phyloP scores from a whole-genome alignment of 1,140 invertebrate species.

The Heliconius hermathena region DNA sequence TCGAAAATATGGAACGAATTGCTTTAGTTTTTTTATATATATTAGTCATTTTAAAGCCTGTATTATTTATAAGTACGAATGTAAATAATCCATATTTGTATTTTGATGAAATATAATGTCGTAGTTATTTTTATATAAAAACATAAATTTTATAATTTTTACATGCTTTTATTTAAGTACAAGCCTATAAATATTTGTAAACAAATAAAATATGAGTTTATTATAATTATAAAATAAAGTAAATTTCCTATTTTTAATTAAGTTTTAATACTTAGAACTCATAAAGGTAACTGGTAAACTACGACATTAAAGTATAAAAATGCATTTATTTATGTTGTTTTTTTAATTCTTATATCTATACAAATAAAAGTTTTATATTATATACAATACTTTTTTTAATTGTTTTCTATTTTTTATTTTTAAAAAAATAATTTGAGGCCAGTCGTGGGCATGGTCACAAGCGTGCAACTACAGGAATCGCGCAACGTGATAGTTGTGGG shows the following conservation, averaged over 20 bases:
- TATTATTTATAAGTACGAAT: not conserved
- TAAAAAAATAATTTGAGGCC: too few relatives aligned
- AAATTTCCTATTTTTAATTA: too few relatives aligned
- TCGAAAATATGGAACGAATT: not conserved
- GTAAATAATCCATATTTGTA: conserved; percentile 4
- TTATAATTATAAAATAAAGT: too few relatives aligned
- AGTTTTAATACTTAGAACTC: too few relatives aligned
- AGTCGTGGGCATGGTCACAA: too few relatives aligned
- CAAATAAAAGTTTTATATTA: conserved; percentile 3
- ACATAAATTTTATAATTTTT: not conserved
- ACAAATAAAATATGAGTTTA: not conserved
- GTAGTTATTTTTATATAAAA: not conserved
- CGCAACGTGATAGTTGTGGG: too few relatives aligned
- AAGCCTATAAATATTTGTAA: not conserved
- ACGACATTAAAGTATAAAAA: not conserved
- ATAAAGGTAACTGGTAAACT: not conserved
- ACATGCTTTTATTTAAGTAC: not conserved
- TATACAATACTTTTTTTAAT: not conserved
- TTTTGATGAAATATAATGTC: not conserved
- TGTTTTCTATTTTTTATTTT: too few relatives aligned
- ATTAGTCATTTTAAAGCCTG: conserved; percentile 9
- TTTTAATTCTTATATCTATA: not conserved
- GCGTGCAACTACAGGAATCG: too few relatives aligned
- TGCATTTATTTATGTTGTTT: not conserved
- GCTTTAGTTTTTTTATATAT: not conserved